A percentile compares a stretch with the other conserved stretches of the same genome.
Evolutionary conservation across 2,888 invertebrate species (phyloP).

Genomic region (Barypeithes pellucidus): DNA sequence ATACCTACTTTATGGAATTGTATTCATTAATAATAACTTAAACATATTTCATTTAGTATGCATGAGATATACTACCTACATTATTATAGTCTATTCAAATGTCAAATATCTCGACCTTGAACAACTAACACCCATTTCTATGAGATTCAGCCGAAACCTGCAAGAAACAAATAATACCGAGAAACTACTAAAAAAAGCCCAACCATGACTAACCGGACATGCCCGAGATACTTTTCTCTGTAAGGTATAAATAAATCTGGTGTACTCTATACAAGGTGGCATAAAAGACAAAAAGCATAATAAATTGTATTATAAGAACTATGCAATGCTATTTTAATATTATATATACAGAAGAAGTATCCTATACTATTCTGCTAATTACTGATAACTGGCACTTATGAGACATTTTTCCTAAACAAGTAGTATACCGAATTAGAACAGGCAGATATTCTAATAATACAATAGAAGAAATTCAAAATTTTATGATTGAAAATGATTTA

Average conservation of each 20-base stretch:
- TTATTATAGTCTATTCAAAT: neutral
- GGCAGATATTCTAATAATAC: too few relatives aligned
- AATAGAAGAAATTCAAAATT: too few relatives aligned
- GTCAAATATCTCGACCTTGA: slow-evolving; percentile 33
- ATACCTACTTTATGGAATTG: too few relatives aligned
- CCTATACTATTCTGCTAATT: too few relatives aligned
- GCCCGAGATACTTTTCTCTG: slow-evolving; percentile 37
- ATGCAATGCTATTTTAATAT: too few relatives aligned
- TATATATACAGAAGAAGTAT: too few relatives aligned
- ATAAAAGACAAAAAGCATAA: slow-evolving; percentile 24
- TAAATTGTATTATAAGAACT: neutral
- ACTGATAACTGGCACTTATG: too few relatives aligned
- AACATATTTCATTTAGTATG: slow-evolving; percentile 13
- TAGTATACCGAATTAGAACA: too few relatives aligned
- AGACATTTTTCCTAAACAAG: too few relatives aligned
- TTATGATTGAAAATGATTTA: too few relatives aligned
- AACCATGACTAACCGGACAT: slow-evolving; percentile 47
- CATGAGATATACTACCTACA: neutral
- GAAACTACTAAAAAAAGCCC: slow-evolving; percentile 34
- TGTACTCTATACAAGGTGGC: slow-evolving; percentile 24
- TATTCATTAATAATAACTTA: neutral
- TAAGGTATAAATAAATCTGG: slow-evolving; percentile 32
- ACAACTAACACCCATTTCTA: slow-evolving; percentile 34
- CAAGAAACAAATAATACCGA: slow-evolving; percentile 35
- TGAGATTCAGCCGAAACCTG: slow-evolving; percentile 35